Base-by-base conservation (phyloP, 2,888 invertebrate species). In the Drosophila lacicola region DNA sequence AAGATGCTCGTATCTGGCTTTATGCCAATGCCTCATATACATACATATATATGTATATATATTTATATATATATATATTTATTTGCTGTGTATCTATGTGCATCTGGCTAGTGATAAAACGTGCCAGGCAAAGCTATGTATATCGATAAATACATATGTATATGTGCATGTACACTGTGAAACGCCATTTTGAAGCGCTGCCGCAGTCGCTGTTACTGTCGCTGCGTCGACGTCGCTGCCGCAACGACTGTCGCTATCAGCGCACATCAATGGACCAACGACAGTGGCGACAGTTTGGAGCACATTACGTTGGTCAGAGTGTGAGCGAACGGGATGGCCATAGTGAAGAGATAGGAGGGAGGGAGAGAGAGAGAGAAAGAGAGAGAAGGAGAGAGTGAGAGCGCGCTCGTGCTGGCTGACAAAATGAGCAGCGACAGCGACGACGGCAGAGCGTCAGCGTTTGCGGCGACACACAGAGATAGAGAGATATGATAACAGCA, bases 231-330 rank as follows among this genome's bases (percentile, higher is more conserved):
- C 70, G 64, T 42, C 62, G 51, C 70, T 72, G 71, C 65, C 45
- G 39, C 45, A 44, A 44, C 61, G 51, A 58, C 74, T 47, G 81
- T 58, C 61, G 67, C 85, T 83, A 83, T 83, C 88, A 88, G 88
- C 88, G 83, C 83, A 83, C 87, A 83, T 83, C 88, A 84, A 87
- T 85, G 85, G 85, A 85, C 89, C 89, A 85, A 82, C 88, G 78
- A 85, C 78, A 78, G 83, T 80, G 88, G 83, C 83, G 83, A 89
- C 89, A 87, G 79, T 85, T 87, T 84, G 84, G 89, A 89, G 89
- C 85, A 83, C 79, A 89, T 88, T 84, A 84, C 88, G 85, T 62
- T 75, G 85, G 88, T 75, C 85, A 81, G 70, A 82, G 76, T 63
- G 79, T 76, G 78, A 66, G 86, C 64, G 61, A 88, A 67, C 62